These are phyloP conservation scores for Dendropsophus ebraccatus DNA, from an alignment of 2,113 vertebrate species.

Conservation along the genomic window DNA sequence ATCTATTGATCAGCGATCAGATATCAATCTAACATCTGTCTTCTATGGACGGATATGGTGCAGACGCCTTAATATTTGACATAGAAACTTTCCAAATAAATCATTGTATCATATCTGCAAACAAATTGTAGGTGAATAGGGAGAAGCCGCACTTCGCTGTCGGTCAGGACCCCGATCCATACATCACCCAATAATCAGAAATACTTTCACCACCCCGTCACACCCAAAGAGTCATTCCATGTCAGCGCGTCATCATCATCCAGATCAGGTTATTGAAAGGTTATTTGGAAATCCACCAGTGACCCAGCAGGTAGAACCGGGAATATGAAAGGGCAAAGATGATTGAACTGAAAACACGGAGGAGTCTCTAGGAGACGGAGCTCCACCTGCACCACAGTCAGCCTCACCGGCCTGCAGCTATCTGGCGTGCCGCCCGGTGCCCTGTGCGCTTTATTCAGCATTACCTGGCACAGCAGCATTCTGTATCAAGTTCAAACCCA, in stretches of 20 bases:
- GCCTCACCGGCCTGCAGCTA: slow-evolving; percentile 30
- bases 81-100: no score
- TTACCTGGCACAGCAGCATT: slow-evolving; percentile 53
- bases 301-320: slow-evolving; percentile 37
- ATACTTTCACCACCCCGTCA: slow-evolving; percentile 8
- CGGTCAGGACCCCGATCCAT: background rate
- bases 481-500: slow-evolving; percentile 63
- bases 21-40: no score
- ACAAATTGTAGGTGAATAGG: background rate
- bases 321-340: slow-evolving; percentile 24
- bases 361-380: slow-evolving; percentile 24
- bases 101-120: no score
- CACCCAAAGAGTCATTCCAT: slow-evolving; percentile 2
- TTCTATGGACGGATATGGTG: no score
- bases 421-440: slow-evolving; percentile 49
- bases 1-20: no score
- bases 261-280: slow-evolving; percentile 33
- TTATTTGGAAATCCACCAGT: slow-evolving; percentile 8
- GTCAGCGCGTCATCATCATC: background rate
- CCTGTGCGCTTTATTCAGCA: slow-evolving; percentile 37
- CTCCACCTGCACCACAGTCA: slow-evolving; percentile 61
- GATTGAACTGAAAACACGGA: slow-evolving; percentile 41
- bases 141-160: background rate
- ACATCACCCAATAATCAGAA: background rate
- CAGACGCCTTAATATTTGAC: no score